Evolutionary conservation across 2,888 invertebrate species (phyloP).

Genomic region (Dilophus febrilis): DNA sequence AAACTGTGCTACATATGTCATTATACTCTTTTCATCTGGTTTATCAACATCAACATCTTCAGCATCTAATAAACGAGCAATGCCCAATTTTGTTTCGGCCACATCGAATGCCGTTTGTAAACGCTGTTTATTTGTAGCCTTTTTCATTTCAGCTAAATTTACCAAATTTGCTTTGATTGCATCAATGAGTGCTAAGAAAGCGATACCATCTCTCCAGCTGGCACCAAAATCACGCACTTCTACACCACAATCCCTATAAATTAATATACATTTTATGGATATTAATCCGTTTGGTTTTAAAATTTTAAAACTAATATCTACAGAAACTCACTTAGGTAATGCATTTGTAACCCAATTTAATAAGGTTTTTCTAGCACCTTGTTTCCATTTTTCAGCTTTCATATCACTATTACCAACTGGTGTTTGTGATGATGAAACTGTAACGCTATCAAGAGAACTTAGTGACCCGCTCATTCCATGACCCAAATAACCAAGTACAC

Average conservation of each 20-base stretch:
- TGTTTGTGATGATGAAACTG: slow-evolving; percentile 37
- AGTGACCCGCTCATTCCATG: slow-evolving; percentile 63
- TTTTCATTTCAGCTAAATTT: slow-evolving; percentile 66
- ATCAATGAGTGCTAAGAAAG: slow-evolving; percentile 89
- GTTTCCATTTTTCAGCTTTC: slow-evolving; percentile 57
- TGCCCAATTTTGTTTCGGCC: slow-evolving; percentile 81
- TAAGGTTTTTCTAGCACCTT: slow-evolving; percentile 79
- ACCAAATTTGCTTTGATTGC: slow-evolving; percentile 85
- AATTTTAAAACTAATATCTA: slow-evolving; percentile 10
- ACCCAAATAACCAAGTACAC: slow-evolving; percentile 70
- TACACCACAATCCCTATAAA: slow-evolving; percentile 61
- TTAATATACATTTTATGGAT: slow-evolving; percentile 6
- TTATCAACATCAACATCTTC: slow-evolving; percentile 92
- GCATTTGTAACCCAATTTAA: slow-evolving; percentile 90
- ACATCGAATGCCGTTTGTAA: slow-evolving; percentile 86
- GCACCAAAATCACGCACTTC: slow-evolving; percentile 86
- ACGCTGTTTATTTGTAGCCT: slow-evolving; percentile 60
- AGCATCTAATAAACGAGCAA: slow-evolving; percentile 78
- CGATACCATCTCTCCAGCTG: slow-evolving; percentile 91
- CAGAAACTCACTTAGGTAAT: slow-evolving; percentile 48
- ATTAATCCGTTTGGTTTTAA: not conserved
- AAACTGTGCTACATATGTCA: slow-evolving; percentile 98
- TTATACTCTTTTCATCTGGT: slow-evolving; percentile 93
- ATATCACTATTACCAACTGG: slow-evolving; percentile 39
- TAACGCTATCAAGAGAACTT: slow-evolving; percentile 66